These are phyloP conservation scores for Boloria selene DNA, from an alignment of 2,888 invertebrate species.

Conservation along the genomic window DNA sequence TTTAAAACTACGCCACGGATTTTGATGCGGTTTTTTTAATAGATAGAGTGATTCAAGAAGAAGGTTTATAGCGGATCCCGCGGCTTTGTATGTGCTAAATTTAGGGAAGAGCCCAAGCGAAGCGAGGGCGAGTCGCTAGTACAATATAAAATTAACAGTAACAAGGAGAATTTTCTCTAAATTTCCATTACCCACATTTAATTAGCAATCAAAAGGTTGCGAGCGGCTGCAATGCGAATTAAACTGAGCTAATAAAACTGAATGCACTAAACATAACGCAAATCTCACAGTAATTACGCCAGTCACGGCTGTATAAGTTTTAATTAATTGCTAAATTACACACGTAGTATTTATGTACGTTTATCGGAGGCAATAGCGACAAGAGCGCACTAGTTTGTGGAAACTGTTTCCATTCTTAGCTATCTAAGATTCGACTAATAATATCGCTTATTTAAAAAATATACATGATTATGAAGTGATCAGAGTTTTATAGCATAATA, in stretches of 20 bases:
- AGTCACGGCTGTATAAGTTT: constrained; percentile 77
- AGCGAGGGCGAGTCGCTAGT: too few species aligned
- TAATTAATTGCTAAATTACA: constrained; percentile 81
- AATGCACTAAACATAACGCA: constrained; percentile 65
- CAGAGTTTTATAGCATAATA: too few species aligned
- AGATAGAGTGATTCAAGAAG: too few species aligned
- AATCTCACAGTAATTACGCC: constrained; percentile 68
- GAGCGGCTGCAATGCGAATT: constrained; percentile 31
- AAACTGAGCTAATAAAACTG: constrained; percentile 51
- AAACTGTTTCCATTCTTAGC: constrained; percentile 53
- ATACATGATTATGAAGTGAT: too few species aligned
- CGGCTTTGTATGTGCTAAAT: too few species aligned
- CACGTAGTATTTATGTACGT: constrained; percentile 60
- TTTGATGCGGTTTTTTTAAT: too few species aligned
- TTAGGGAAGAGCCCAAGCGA: too few species aligned
- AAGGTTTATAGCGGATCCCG: too few species aligned
- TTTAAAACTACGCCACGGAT: too few species aligned
- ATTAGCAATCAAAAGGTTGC: constrained; percentile 28
- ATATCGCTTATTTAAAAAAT: too few species aligned
- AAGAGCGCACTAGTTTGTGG: constrained; percentile 54
- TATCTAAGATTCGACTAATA: not conserved
- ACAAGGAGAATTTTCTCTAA: constrained; percentile 23
- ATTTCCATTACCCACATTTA: constrained; percentile 24
- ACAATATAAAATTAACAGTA: not conserved
- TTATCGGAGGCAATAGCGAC: constrained; percentile 57